A percentile compares a stretch with the other conserved stretches of the same genome.
Evolutionary conservation across 2,888 invertebrate species (phyloP).

Genomic region (Oxyteleia sp.): DNA sequence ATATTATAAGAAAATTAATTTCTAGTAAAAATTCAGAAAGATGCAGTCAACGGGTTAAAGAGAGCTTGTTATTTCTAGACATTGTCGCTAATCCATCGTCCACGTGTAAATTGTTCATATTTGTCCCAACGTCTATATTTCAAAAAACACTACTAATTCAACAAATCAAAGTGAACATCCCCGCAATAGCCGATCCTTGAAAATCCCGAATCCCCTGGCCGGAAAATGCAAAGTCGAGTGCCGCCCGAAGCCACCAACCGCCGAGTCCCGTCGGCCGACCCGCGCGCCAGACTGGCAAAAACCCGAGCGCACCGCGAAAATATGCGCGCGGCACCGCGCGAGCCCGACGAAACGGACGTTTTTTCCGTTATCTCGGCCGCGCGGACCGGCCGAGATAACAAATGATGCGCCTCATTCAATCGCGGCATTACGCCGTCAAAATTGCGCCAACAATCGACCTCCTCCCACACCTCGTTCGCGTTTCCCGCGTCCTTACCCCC

Average conservation of each 20-base stretch:
- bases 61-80: too few relatives aligned
- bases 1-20: too few relatives aligned
- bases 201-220: not conserved
- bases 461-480: too few relatives aligned
- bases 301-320: not conserved
- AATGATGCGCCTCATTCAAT: constrained; percentile 27
- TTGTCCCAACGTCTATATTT: too few relatives aligned
- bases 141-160: too few relatives aligned
- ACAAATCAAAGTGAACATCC: too few relatives aligned
- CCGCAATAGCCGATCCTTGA: too few relatives aligned
- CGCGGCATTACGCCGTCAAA: constrained; percentile 37
- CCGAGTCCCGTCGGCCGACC: not conserved
- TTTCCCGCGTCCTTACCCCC: not conserved
- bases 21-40: too few relatives aligned
- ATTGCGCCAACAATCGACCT: constrained; percentile 25
- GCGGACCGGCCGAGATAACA: constrained; percentile 12
- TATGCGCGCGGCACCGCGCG: not conserved
- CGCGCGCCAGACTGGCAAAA: not conserved
- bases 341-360: not conserved
- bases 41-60: too few relatives aligned
- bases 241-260: not conserved
- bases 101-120: too few relatives aligned
- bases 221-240: not conserved
- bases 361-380: not conserved
- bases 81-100: too few relatives aligned